Evolutionary conservation across 2,797 vertebrate genomes (phyloP), one percentile per base, ranked within the genome.

Genomic region (Pelodytes ibericus): DNA sequence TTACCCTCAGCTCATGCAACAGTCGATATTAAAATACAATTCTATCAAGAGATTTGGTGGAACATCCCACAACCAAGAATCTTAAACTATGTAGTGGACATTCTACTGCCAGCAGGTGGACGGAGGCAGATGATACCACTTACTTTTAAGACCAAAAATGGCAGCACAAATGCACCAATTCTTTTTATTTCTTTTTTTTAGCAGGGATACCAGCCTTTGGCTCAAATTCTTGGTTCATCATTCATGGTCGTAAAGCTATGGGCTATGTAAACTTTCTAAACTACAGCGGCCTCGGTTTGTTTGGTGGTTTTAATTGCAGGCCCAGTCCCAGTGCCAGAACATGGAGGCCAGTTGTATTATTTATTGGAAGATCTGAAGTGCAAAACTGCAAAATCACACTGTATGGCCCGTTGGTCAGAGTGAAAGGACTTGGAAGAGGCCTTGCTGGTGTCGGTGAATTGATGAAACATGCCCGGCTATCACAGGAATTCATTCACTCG

Each of bases 351-450:
- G 59, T 59, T 71, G 74, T 51, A 76, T 64, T 76, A 56, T 77
- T 65, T 77, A 75, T 27, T n/a, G 7, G 41, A 53, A 30, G 73
- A 75, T 75, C 65, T 68, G 73, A 68, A 60, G 63, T 62, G 72
- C 72, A 68, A 67, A 75, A 75, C 53, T 68, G 72, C 56, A 75
- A 33, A 66, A 60, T 75, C 63, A 67, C 73, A 53, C 73, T 77
- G 20, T 65, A 75, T 27, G 24, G 10, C 51, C 63, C 25, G 53
- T 20, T 56, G 13, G 4, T 22, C 58, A 74, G 44, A 56, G 0
- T 30, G 33, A n/a, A 0, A 2, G 3, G 53, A 49, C 66, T 80
- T 72, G 67, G 41, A 13, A 31, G 29, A 79, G 67, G 72, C 51
- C 60, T 71, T 49, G 56, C 29, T 67, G 59, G 56, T 29, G 64